These are phyloP conservation scores for Drosophila cracens DNA, from an alignment of 2,888 invertebrate species.

Conservation along the genomic window DNA sequence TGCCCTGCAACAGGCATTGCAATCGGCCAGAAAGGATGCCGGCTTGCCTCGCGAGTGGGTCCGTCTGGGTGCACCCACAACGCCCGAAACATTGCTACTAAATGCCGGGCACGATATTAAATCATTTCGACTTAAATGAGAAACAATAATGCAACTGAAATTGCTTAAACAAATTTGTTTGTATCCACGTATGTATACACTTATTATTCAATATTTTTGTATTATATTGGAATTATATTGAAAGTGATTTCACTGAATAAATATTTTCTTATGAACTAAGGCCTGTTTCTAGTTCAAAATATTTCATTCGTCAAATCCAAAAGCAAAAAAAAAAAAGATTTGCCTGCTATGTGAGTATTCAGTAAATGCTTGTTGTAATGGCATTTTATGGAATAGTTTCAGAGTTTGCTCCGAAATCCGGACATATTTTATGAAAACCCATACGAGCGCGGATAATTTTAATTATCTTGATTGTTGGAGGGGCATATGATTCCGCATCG, in stretches of 20 bases:
- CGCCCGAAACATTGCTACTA: conserved; percentile 80
- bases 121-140: conserved; percentile 54
- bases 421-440: background rate
- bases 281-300: too few relatives aligned
- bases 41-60: conserved; percentile 84
- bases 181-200: background rate
- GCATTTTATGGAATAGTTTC: background rate
- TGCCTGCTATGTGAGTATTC: background rate
- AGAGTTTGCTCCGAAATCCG: too few relatives aligned
- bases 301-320: background rate
- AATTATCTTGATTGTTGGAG: background rate
- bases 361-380: background rate
- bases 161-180: background rate
- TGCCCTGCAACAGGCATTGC: conserved; percentile 89
- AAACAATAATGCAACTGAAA: background rate
- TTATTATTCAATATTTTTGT: background rate
- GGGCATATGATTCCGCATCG: background rate
- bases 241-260: background rate
- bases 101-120: conserved; percentile 74
- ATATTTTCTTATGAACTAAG: background rate
- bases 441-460: background rate
- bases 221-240: background rate
- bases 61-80: conserved; percentile 81
- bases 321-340: background rate
- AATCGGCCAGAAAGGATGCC: conserved; percentile 88